These are phyloP conservation scores for Alcedo quadribrachys DNA, from an alignment of 2,797 vertebrate species.

Conservation along the genomic window DNA sequence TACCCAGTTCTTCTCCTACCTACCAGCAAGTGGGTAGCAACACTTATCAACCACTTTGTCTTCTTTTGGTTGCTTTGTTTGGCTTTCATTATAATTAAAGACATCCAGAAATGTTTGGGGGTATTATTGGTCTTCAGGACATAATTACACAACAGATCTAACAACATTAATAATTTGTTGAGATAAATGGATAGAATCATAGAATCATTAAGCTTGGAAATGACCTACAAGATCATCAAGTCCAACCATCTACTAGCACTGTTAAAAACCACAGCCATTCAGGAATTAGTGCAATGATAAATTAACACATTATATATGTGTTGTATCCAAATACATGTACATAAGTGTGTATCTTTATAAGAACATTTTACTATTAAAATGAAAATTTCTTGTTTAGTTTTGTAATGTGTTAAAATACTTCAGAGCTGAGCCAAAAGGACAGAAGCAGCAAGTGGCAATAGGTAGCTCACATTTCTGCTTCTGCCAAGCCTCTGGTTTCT, in stretches of 20 bases:
- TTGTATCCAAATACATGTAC: background rate
- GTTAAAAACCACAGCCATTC: background rate
- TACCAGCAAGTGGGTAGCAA: background rate
- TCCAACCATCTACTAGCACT: no score
- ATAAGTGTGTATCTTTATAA: rapidly evolving
- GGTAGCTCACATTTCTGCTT: background rate
- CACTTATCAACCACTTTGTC: background rate
- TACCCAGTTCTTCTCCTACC: background rate
- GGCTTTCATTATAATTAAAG: conserved; percentile 13
- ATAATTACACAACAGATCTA: background rate
- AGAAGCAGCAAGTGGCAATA: background rate
- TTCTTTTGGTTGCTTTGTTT: background rate
- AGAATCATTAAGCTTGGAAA: no score
- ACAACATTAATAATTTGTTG: background rate
- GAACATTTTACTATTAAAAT: background rate
- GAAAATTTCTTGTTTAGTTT: background rate
- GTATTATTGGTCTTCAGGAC: background rate
- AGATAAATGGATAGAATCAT: background rate
- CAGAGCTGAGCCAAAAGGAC: background rate
- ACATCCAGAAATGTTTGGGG: background rate
- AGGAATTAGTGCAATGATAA: background rate
- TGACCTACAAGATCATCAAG: no score
- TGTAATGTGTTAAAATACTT: background rate
- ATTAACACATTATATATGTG: background rate
- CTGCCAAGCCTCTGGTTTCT: background rate